Percentiles rank a stretch among this genome's conserved stretches.
Conservation (phyloP, 2,888 invertebrate genomes). For the Malachius bipustulatus region DNA sequence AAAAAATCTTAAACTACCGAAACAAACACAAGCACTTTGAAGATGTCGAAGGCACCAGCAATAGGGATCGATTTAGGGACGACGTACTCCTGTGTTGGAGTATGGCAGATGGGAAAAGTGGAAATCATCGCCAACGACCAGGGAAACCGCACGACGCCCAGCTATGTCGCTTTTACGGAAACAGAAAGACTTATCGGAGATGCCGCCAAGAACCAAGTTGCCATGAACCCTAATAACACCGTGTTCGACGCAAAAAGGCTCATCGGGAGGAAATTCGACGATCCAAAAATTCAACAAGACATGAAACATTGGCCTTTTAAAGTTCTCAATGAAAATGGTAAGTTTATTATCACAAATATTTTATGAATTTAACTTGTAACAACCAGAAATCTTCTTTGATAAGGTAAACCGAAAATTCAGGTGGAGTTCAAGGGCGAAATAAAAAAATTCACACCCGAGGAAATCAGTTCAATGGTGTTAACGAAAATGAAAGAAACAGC, state of each 20-base stretch:
- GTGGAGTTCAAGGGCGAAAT: slow-evolving; percentile 51
- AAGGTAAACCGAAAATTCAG: slow-evolving; percentile 51
- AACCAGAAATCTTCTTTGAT: not conserved
- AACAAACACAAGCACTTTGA: slow-evolving; percentile 9
- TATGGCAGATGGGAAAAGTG: slow-evolving; percentile 69
- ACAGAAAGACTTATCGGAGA: slow-evolving; percentile 53
- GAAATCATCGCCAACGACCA: slow-evolving; percentile 59
- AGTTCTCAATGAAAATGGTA: slow-evolving; percentile 47
- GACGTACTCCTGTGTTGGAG: slow-evolving; percentile 76
- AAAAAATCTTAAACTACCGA: too few relatives aligned
- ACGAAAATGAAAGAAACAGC: slow-evolving; percentile 54
- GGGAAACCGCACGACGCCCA: slow-evolving; percentile 61
- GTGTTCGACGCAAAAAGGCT: slow-evolving; percentile 58
- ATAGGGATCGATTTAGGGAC: slow-evolving; percentile 77
- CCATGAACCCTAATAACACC: slow-evolving; percentile 58
- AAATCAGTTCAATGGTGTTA: slow-evolving; percentile 56
- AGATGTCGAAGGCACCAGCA: slow-evolving; percentile 35
- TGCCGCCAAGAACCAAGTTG: slow-evolving; percentile 55
- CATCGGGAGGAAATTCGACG: slow-evolving; percentile 62
- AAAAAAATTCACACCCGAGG: slow-evolving; percentile 55
- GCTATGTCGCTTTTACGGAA: slow-evolving; percentile 59
- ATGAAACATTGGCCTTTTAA: slow-evolving; percentile 72
- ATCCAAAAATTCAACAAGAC: slow-evolving; percentile 57
- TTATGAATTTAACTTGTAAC: not conserved
- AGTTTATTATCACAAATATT: not conserved